Percentiles rank a stretch among this genome's conserved stretches.
phyloP scores from a whole-genome alignment of 2,888 invertebrate species.

The Sesamia inferens region DNA sequence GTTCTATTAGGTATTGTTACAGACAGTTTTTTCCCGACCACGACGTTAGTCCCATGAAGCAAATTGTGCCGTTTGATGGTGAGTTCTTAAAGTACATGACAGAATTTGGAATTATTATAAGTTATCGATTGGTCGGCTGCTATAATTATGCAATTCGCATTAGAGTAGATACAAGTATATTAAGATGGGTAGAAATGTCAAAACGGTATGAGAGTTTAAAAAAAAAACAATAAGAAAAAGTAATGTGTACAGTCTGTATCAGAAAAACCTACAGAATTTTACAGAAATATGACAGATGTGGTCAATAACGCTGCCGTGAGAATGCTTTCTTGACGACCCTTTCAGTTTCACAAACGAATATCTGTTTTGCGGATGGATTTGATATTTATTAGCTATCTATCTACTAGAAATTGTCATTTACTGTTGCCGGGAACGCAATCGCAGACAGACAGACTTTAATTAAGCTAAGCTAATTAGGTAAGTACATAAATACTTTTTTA shows the following conservation, averaged over 20 bases:
- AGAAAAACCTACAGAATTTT: background rate
- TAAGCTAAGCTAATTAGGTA: background rate
- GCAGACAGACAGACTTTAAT: background rate
- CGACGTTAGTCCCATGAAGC: background rate
- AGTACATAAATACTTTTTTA: background rate
- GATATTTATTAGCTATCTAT: background rate
- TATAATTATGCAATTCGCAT: background rate
- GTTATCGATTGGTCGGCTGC: background rate
- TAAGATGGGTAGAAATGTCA: background rate
- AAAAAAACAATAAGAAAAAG: background rate
- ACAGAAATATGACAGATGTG: too few species aligned
- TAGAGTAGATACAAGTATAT: background rate
- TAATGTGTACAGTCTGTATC: background rate
- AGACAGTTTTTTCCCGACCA: background rate
- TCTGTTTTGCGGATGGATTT: background rate
- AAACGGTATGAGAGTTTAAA: background rate
- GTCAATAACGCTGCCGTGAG: too few species aligned
- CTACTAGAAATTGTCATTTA: background rate
- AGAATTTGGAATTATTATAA: background rate
- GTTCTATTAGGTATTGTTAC: background rate
- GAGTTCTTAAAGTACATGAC: background rate
- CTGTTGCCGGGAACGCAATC: background rate
- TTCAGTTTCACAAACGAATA: background rate
- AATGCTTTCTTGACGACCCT: background rate
- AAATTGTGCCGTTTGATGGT: background rate